Base-by-base conservation (phyloP, 2,797 vertebrate genomes). In the Gadopsis marmoratus region DNA sequence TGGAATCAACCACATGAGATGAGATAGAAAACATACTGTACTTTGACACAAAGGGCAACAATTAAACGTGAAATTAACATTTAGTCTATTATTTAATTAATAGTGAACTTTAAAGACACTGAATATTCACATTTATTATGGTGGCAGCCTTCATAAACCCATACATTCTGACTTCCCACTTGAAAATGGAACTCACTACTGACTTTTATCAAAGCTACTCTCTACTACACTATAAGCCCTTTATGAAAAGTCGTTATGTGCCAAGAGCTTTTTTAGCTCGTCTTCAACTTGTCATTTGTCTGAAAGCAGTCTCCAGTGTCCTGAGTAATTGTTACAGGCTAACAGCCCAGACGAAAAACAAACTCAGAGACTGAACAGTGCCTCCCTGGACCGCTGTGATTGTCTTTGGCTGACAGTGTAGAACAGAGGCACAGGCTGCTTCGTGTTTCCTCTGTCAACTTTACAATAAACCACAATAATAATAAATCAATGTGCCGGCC, bases 261-360 rank as follows among this genome's bases (percentile, higher is more conserved):
- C 58, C 26, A 21, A 26, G 1, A 26, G 10, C 12, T 16, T 70
- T 41, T 70, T 12, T 16, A 50, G 58, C 35, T 71, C n/a, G 16
- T 73, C 65, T 71, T 54, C 41, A 17, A 60, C 62, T 10, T 67
- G 51, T 82, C 65, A 71, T 71, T 41, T 43, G 21, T 81, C 60
- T 69, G 62, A 79, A 41, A 43, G 37, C 37, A 39, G 69, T 79
- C 71, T 47, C 75, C 39, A 72, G 61, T 4, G 21, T 62, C 53
- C 67, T 74, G 35, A 74, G 64, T 79, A 84, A 85, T 78, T 71
- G 50, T 82, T 74, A 64, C 55, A 33, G 75, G 51, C 66, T 59
- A 75, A 68, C 70, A 81, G 72, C 71, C 43, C n/a, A 0, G 63
- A 31, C 51, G 43, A 82, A 83, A 87, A 88, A 81, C 74, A 87